These are phyloP conservation scores for Bombus confusus DNA, from an alignment of 1,140 invertebrate species.

Conservation along the genomic window DNA sequence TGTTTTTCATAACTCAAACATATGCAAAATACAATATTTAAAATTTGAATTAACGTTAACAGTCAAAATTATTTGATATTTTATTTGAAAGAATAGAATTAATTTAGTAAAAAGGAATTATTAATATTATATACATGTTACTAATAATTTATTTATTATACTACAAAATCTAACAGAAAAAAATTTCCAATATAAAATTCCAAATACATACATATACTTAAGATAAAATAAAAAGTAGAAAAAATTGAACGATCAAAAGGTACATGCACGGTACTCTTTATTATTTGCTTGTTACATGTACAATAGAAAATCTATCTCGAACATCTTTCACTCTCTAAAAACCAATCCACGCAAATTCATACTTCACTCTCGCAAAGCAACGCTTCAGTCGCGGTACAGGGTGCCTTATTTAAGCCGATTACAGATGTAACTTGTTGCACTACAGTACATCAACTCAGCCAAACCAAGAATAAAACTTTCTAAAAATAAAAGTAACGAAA, in stretches of 20 bases:
- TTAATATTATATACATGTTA: too few species aligned
- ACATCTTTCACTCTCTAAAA: slow-evolving; percentile 9
- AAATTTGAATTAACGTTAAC: too few species aligned
- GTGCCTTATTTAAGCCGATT: slow-evolving; percentile 38
- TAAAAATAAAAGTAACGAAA: not conserved
- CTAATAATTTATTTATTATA: too few species aligned
- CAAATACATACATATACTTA: too few species aligned
- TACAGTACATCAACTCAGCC: slow-evolving; percentile 33
- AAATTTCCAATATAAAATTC: too few species aligned
- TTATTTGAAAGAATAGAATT: too few species aligned
- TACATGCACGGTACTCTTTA: slow-evolving; percentile 49
- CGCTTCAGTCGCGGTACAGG: slow-evolving; percentile 47
- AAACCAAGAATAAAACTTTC: not conserved
- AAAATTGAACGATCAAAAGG: not conserved
- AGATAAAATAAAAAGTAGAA: too few species aligned
- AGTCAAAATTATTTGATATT: too few species aligned
- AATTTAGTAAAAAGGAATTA: too few species aligned
- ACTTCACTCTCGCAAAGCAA: slow-evolving; percentile 43
- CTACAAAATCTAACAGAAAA: too few species aligned
- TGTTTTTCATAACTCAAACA: too few species aligned
- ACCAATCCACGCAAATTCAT: slow-evolving; percentile 35
- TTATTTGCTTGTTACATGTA: slow-evolving; percentile 60
- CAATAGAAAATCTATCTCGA: slow-evolving; percentile 43
- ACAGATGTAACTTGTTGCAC: slow-evolving; percentile 35
- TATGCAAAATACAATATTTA: too few species aligned